Conservation (phyloP, 1,140 invertebrate species). For the Pantala flavescens region DNA sequence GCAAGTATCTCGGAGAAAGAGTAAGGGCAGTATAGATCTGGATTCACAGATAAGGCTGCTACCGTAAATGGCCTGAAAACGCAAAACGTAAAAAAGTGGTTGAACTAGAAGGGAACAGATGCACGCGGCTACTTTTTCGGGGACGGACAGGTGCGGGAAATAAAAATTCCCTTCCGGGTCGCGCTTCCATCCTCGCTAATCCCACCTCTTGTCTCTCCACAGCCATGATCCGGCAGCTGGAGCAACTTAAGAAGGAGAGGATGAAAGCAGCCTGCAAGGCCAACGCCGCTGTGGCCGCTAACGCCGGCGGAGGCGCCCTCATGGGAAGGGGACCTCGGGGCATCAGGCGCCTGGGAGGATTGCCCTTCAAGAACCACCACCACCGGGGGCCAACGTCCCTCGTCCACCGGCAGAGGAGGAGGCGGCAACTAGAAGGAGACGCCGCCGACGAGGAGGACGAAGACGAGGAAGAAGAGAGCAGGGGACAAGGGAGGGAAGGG, state of each 20-base stretch:
- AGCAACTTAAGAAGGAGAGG: conserved; percentile 59
- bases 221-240: conserved; percentile 66
- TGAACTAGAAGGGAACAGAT: no score
- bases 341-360: neutral
- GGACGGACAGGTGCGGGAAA: no score
- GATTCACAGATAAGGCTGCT: no score
- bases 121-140: no score
- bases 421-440: neutral
- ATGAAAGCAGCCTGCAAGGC: conserved; percentile 16
- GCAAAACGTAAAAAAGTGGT: no score
- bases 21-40: no score
- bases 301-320: neutral
- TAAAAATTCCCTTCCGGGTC: no score
- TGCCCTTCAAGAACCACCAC: neutral
- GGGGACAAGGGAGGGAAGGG: conserved; percentile 12
- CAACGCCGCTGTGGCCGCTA: conserved; percentile 13
- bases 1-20: no score
- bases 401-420: neutral
- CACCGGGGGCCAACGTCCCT: neutral
- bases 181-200: neutral
- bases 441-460: conserved; percentile 16
- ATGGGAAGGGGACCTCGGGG: neutral
- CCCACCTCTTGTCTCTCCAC: conserved; percentile 28
- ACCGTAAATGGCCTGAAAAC: no score
- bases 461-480: conserved; percentile 12